Percentiles rank a stretch among this genome's conserved stretches.
phyloP scores from a whole-genome alignment of 2,113 vertebrate species.

The Nipponia nippon region DNA sequence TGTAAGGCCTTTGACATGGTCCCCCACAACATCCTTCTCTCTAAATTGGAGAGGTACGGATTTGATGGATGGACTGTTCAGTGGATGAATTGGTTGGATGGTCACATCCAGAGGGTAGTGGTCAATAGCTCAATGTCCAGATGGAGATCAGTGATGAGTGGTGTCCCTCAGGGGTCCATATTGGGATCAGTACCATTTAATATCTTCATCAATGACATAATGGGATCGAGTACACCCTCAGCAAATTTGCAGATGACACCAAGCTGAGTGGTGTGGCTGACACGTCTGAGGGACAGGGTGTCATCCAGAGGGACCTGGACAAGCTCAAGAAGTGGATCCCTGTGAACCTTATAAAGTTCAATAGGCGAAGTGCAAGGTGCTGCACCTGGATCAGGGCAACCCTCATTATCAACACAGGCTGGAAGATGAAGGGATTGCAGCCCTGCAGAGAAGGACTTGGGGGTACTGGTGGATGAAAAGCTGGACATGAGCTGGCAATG shows the following conservation, averaged over 20 bases:
- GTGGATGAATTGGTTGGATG: background rate
- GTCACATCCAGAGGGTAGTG: background rate
- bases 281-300: background rate
- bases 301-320: too few relatives aligned
- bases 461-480: background rate
- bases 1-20: background rate
- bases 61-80: background rate
- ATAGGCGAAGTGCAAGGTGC: too few relatives aligned
- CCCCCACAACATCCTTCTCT: background rate
- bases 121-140: background rate
- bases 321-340: too few relatives aligned
- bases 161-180: background rate
- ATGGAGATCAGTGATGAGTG: background rate
- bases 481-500: background rate
- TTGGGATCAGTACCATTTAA: background rate
- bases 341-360: too few relatives aligned
- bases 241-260: background rate
- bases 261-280: background rate
- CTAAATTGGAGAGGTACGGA: background rate
- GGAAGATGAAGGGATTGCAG: background rate
- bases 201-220: background rate
- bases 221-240: background rate
- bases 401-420: background rate
- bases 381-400: background rate
- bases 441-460: background rate